These are phyloP conservation scores for Oxytorus armatus DNA, from an alignment of 2,888 invertebrate genomes.

Conservation along the genomic window DNA sequence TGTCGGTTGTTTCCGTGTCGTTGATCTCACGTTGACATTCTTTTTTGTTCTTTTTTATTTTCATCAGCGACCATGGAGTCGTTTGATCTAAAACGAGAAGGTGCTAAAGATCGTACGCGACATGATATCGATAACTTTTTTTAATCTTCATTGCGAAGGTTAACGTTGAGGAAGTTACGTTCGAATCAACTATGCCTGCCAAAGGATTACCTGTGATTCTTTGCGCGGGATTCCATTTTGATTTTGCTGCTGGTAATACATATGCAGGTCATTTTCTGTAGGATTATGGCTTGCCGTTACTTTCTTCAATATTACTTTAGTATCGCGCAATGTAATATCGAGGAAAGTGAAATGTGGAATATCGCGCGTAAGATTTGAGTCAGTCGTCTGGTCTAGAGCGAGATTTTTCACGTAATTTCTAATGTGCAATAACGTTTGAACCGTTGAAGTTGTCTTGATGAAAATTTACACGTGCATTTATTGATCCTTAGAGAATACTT, in stretches of 20 bases:
- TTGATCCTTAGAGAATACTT: too few relatives aligned
- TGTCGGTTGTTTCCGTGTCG: conserved; percentile 39
- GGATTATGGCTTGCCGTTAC: too few relatives aligned
- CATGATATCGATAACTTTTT: background rate
- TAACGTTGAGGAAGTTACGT: background rate
- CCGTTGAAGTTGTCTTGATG: too few relatives aligned
- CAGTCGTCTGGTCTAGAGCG: too few relatives aligned
- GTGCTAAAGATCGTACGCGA: background rate
- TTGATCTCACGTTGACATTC: conserved; percentile 34
- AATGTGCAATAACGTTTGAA: too few relatives aligned
- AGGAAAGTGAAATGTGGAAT: too few relatives aligned
- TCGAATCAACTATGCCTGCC: background rate
- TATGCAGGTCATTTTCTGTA: too few relatives aligned
- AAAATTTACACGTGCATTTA: too few relatives aligned
- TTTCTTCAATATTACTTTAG: background rate
- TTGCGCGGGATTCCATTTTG: background rate
- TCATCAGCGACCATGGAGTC: conserved; percentile 8
- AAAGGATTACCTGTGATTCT: background rate
- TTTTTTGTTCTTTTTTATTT: background rate
- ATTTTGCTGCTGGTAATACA: background rate
- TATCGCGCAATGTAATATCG: too few relatives aligned
- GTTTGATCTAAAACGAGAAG: background rate
- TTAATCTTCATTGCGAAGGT: background rate
- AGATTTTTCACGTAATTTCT: too few relatives aligned
- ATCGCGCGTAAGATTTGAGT: too few relatives aligned